Conservation (phyloP, 2,113 vertebrate genomes). For the Forbesichthys papilliferus region DNA sequence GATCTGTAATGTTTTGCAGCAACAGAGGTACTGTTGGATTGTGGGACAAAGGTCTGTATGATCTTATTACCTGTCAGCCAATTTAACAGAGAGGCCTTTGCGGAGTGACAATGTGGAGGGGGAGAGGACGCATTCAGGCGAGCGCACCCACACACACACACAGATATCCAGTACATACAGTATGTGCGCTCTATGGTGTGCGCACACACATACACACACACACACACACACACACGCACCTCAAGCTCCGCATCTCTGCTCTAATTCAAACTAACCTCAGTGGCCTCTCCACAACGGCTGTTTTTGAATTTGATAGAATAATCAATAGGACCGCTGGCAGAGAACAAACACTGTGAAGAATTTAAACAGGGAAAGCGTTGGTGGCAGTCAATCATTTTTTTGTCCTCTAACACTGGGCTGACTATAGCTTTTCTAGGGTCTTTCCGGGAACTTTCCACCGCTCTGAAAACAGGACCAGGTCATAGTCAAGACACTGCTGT, state of each 20-base stretch:
- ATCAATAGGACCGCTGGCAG: constrained; percentile 67
- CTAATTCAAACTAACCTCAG: constrained; percentile 73
- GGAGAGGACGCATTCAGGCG: not conserved
- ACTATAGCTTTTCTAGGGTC: not conserved
- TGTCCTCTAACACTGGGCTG: constrained; percentile 31
- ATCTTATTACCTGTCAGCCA: constrained; percentile 76
- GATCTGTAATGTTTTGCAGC: no score
- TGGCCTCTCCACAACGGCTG: constrained; percentile 63
- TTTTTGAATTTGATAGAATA: constrained; percentile 75
- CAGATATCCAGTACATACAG: not conserved
- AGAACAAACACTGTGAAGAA: constrained; percentile 68
- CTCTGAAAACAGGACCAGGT: not conserved
- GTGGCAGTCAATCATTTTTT: constrained; percentile 58
- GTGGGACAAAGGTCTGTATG: constrained; percentile 67
- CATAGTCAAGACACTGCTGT: not conserved
- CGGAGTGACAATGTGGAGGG: constrained; percentile 67
- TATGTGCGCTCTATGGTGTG: not conserved
- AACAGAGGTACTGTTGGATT: constrained; percentile 28
- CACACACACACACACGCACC: constrained; percentile 18
- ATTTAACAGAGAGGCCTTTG: constrained; percentile 76
- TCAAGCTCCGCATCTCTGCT: constrained; percentile 47
- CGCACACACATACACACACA: constrained; percentile 15
- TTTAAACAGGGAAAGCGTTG: constrained; percentile 68
- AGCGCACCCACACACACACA: not conserved
- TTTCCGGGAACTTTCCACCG: not conserved